Conservation (phyloP, 2,113 vertebrate species). For the Apeltes quadracus region DNA sequence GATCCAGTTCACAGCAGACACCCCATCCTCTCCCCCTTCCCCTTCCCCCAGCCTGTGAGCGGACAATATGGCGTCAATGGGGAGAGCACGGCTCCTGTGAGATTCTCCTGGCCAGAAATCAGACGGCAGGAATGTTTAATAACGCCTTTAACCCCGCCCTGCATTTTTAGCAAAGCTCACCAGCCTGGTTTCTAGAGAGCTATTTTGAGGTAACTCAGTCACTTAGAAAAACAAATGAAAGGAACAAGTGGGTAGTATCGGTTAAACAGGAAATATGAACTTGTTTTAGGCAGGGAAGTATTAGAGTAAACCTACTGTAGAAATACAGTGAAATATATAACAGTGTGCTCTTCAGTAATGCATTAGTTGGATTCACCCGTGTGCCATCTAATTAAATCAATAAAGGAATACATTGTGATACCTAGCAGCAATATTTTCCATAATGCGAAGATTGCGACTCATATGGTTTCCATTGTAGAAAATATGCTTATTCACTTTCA, state of each 20-base stretch:
- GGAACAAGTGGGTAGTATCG: not conserved
- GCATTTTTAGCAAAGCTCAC: not conserved
- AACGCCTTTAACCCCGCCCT: slow-evolving; percentile 9
- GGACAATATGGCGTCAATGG: slow-evolving; percentile 46
- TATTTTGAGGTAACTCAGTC: not conserved
- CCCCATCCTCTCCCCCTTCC: too few relatives aligned
- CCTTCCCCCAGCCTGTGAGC: slow-evolving; percentile 45
- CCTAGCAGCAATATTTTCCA: not conserved
- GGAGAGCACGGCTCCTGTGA: slow-evolving; percentile 31
- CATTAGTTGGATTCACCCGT: not conserved
- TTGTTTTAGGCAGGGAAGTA: not conserved
- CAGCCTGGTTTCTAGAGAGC: not conserved
- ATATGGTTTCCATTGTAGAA: slow-evolving; percentile 63
- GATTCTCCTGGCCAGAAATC: slow-evolving; percentile 30
- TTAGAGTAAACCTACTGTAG: not conserved
- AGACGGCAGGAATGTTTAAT: slow-evolving; percentile 33
- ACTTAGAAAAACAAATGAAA: not conserved
- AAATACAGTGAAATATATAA: not conserved
- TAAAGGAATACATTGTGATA: not conserved
- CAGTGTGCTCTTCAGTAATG: not conserved
- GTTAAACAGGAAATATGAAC: not conserved
- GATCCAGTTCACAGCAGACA: slow-evolving; percentile 45
- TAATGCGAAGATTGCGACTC: slow-evolving; percentile 11
- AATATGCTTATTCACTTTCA: too few relatives aligned
- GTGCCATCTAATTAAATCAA: not conserved